phyloP scores from a whole-genome alignment of 1,140 invertebrate genomes.

The Caenorhabditis brenneri region DNA sequence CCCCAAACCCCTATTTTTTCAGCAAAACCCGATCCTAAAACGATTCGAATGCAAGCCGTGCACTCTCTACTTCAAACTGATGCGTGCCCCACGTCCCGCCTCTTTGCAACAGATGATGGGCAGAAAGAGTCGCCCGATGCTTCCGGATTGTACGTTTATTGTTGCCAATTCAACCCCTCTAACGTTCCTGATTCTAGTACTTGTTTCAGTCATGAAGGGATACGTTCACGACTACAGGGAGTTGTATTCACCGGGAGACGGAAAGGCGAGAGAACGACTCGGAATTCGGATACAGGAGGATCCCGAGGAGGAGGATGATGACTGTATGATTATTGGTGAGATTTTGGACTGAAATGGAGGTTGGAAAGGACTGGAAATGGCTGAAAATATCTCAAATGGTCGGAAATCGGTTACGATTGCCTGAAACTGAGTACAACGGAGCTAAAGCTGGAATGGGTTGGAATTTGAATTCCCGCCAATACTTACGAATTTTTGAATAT shows the following conservation, averaged over 20 bases:
- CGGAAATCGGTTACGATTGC: too few relatives aligned
- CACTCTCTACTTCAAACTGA: neutral
- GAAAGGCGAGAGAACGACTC: neutral
- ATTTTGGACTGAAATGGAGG: too few relatives aligned
- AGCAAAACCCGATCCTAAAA: neutral
- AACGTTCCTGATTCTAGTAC: neutral
- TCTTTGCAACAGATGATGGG: neutral
- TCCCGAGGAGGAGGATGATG: neutral
- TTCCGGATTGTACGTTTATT: neutral
- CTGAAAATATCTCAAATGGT: neutral
- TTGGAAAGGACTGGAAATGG: neutral
- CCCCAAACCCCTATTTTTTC: neutral
- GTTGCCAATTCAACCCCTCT: neutral
- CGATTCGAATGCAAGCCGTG: constrained; percentile 4
- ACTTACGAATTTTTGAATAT: too few relatives aligned
- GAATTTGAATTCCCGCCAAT: too few relatives aligned
- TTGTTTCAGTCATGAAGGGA: neutral
- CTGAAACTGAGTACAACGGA: too few relatives aligned
- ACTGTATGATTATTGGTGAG: neutral
- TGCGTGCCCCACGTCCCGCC: neutral
- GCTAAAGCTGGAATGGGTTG: too few relatives aligned
- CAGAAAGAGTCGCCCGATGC: neutral
- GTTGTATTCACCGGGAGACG: neutral
- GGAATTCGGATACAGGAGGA: neutral
- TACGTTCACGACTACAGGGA: neutral